phyloP scores from a whole-genome alignment of 2,888 invertebrate species.

The Aplocera efformata region DNA sequence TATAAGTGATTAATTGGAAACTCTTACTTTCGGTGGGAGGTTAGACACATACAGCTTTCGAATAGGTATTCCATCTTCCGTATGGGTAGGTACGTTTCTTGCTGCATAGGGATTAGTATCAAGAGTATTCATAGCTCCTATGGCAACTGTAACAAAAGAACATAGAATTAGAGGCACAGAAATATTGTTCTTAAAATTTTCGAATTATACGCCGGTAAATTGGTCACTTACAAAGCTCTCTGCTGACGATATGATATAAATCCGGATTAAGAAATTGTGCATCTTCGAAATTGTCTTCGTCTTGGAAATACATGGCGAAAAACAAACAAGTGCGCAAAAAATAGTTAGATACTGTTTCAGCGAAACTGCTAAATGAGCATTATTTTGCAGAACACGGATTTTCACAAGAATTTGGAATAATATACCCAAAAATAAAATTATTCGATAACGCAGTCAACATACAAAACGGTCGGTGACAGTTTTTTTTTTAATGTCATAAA shows the following conservation, averaged over 20 bases:
- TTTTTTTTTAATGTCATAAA: slow-evolving; percentile 36
- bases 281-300: slow-evolving; percentile 53
- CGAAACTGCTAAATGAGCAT: slow-evolving; percentile 40
- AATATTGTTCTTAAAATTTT: too few species aligned
- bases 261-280: slow-evolving; percentile 50
- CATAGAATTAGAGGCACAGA: too few species aligned
- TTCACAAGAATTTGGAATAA: slow-evolving; percentile 60
- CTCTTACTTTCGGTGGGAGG: slow-evolving; percentile 76
- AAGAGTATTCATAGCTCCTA: slow-evolving; percentile 31
- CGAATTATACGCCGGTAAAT: not conserved
- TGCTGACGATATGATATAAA: slow-evolving; percentile 57
- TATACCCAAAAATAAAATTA: slow-evolving; percentile 59
- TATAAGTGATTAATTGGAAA: not conserved
- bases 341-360: not conserved
- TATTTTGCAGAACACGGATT: slow-evolving; percentile 37
- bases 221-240: slow-evolving; percentile 56
- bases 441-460: slow-evolving; percentile 64
- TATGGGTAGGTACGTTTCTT: slow-evolving; percentile 68
- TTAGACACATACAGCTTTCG: slow-evolving; percentile 80
- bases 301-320: slow-evolving; percentile 61
- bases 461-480: slow-evolving; percentile 58
- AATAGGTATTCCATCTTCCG: slow-evolving; percentile 80
- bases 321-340: slow-evolving; percentile 26
- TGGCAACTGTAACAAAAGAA: slow-evolving; percentile 47
- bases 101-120: slow-evolving; percentile 46